Base-by-base conservation (phyloP, 2,888 invertebrate species). In the Bembecia ichneumoniformis region DNA sequence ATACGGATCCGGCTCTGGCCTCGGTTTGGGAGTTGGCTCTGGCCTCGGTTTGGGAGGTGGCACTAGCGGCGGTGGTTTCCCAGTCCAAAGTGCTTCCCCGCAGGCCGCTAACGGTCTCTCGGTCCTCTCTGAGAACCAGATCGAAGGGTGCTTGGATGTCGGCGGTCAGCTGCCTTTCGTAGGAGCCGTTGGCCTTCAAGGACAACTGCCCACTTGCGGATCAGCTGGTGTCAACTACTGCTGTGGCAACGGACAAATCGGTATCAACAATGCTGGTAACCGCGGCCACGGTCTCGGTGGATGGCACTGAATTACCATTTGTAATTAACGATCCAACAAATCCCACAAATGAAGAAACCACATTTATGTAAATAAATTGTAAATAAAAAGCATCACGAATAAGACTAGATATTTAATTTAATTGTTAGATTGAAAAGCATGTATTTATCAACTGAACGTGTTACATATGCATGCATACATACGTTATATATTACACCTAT, bases 131-230 rank as follows among this genome's bases (percentile, higher is more conserved):
- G 74, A 74, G 34, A 66, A 68, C 40, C 54, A 63, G 14, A 58
- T 73, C 1, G 66, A 70, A 47, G 74, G 74, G 0, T 53, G 60
- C 3, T 47, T 74, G 14, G 52, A 58, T 3, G 62, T 72, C 0
- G 55, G 53, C 46, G 74, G 79, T 45, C 64, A 74, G 40, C 49
- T 74, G 15, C 74, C 74, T 1, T 74, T 78, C 62, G 35, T 74
- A 3, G 68, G 67, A 2, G 64, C 72, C 3, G 71, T 71, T 0
- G 64, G 63, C 36, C 51, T 70, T 3, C 70, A 66, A 47, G 70
- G 71, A 0, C 49, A 51, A 3, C 47, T 74, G 14, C 62, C 66
- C 2, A 60, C 70, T 7, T 55, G 56, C 34, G 74, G 72, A 9
- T 58, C 62, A 34, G 71, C 69, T 11, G 54, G 56, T 7, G 66